Base-by-base conservation (phyloP, 1,140 invertebrate genomes). In the Calephelis virginiensis region DNA sequence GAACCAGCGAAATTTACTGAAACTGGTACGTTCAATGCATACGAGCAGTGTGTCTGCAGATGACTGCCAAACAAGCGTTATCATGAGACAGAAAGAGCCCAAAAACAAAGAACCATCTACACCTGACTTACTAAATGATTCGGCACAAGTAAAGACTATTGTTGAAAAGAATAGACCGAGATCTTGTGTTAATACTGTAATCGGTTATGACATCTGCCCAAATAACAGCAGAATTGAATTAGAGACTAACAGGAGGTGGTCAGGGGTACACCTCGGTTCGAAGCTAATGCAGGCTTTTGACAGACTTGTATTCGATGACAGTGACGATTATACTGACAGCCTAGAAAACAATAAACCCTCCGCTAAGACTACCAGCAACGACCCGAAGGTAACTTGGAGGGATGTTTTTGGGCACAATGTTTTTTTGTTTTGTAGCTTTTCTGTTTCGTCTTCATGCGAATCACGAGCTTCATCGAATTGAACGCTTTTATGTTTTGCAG, bases 281-380 rank as follows among this genome's bases (percentile, higher is more conserved):
- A 95, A 95, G 78, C 85, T 95, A 61, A 94, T 94, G 76, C 94
- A 94, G 72, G 94, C 94, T 11, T 95, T 96, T 66, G 95, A 96
- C 80, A 92, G 94, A 73, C 79, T 95, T 8, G 92, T 93, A 37
- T 92, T 93, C 49, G 94, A 95, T 69, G 94, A 94, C 56, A 94
- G 94, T 75, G 94, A 95, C 70, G 95, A 95, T 82, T 95, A 96
- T 78, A 94, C 94, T 5, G 95, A 95, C 84, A 95, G 94, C 83
- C 86, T 95, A 69, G 95, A 95, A 79, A 93, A 93, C 76, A 92
- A 92, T 81, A 77, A 91, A 80, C 77, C 74, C 78, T 66, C 80
- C 63, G 72, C 73, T 71, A 89, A 85, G 75, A 64, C 78, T 17
- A 67, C 80, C 74, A 74, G 73, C 73, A 83, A 75, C 79, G 88